phyloP scores from a whole-genome alignment of 2,797 vertebrate species.

The Sciurus carolinensis region DNA sequence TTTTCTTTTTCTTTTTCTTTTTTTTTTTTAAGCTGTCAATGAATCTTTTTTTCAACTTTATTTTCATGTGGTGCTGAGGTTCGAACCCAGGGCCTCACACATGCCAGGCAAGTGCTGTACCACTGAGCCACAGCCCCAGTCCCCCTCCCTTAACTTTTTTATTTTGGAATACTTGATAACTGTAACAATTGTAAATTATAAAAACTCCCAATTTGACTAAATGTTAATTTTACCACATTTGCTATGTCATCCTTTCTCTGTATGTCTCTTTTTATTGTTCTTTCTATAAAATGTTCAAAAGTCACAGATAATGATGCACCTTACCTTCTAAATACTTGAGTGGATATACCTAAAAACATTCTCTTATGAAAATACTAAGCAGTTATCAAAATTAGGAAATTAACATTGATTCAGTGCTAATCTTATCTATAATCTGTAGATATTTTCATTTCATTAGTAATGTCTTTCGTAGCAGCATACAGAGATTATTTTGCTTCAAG shows the following conservation, averaged over 20 bases:
- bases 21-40: too few relatives aligned
- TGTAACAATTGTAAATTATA: slow-evolving; percentile 43
- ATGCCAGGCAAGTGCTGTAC: too few relatives aligned
- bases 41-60: too few relatives aligned
- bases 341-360: background rate
- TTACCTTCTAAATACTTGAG: background rate
- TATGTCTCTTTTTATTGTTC: background rate
- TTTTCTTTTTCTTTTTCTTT: too few relatives aligned
- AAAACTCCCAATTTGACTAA: background rate
- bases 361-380: background rate
- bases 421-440: background rate
- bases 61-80: too few relatives aligned
- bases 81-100: too few relatives aligned
- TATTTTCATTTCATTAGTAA: background rate
- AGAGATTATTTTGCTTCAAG: background rate
- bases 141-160: background rate
- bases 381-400: background rate
- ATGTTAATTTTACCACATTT: slow-evolving; percentile 6
- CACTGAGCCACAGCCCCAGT: too few relatives aligned
- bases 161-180: background rate
- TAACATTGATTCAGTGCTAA: background rate
- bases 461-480: background rate
- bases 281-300: background rate
- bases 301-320: background rate
- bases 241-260: background rate